Conservation (phyloP, 2,797 vertebrate species). For the Gymnodraco acuticeps region DNA sequence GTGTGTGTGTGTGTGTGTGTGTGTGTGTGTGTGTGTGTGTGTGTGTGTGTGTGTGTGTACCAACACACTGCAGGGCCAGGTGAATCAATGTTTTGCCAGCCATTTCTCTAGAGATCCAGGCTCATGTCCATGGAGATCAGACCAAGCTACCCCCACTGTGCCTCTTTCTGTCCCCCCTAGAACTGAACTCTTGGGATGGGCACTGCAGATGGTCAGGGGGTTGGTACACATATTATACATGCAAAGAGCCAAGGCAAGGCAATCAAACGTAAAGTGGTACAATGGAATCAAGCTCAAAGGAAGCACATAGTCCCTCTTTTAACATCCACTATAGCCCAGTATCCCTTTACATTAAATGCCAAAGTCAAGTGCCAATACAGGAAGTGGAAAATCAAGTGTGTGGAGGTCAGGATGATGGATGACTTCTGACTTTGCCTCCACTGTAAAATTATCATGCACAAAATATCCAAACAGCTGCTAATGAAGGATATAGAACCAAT, state of each 20-base stretch:
- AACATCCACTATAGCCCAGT: not conserved
- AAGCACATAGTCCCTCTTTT: conserved; percentile 3
- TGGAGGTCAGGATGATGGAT: not conserved
- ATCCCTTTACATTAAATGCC: not conserved
- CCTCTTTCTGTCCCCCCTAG: conserved; percentile 48
- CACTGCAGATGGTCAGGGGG: conserved; percentile 74
- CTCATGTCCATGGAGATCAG: conserved; percentile 69
- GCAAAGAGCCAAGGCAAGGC: conserved; percentile 33
- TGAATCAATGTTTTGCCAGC: conserved; percentile 76
- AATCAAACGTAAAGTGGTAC: conserved; percentile 58
- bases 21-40: too few relatives aligned
- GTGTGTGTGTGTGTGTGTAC: conserved; percentile 20
- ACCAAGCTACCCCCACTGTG: conserved; percentile 49
- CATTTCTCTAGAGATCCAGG: conserved; percentile 72
- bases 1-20: too few relatives aligned
- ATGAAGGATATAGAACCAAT: conserved; percentile 3
- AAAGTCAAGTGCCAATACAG: not conserved
- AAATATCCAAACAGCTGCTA: conserved; percentile 14
- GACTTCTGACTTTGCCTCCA: not conserved
- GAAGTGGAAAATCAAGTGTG: not conserved
- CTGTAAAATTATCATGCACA: conserved; percentile 20
- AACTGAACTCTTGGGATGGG: conserved; percentile 63
- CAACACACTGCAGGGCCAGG: conserved; percentile 61
- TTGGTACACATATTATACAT: conserved; percentile 45
- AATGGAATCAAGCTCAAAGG: conserved; percentile 19